Evolutionary conservation across 1,140 invertebrate species (phyloP), one percentile per base, ranked within the genome.

Genomic region (Rhyzopertha dominica): DNA sequence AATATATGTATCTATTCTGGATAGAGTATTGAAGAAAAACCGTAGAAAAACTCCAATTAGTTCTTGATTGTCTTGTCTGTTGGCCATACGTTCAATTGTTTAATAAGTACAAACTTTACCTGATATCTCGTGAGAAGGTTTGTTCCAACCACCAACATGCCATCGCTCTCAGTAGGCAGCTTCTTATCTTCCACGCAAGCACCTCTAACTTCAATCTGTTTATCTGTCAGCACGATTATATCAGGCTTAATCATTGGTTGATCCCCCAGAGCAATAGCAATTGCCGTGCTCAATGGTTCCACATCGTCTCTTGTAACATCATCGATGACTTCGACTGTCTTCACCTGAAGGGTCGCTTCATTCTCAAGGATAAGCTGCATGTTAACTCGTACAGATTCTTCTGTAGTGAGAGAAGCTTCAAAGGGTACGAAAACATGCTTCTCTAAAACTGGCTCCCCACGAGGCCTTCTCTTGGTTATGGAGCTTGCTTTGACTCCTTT

Each of bases 351-450:
- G 0, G 66, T 68, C 16, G 74, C 61, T 14, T 76, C 64, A 64
- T 92, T 92, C 61, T 95, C 92, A 0, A 92, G 59, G 0, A 82
- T 77, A 1, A 91, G 59, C 53, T 95, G 85, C 1, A 80, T 65
- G 18, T 77, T 65, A 0, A 78, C 37, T 16, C 78, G 65, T 1
- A 82, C 59, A 3, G 74, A 48, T 36, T 54, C 77, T 1, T 90
- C 58, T 55, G 94, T 91, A 59, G 81, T 74, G 5, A 79, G 68
- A 2, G 82, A 56, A 3, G 81, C 68, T 39, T 69, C 71, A 58
- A 85, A 76, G 1, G 86, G 78, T 1, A 91, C 60, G 56, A 94
- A 93, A 43, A 75, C 71, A 51, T 84, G 88, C 53, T 77, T 75
- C 56, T 86, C 82, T 3, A 85, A 55, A 3, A 84, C 76, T 5